Percentiles rank a stretch among this genome's conserved stretches.
These are phyloP conservation scores for Cristatella mucedo DNA, from an alignment of 2,888 invertebrate species.

Conservation along the genomic window DNA sequence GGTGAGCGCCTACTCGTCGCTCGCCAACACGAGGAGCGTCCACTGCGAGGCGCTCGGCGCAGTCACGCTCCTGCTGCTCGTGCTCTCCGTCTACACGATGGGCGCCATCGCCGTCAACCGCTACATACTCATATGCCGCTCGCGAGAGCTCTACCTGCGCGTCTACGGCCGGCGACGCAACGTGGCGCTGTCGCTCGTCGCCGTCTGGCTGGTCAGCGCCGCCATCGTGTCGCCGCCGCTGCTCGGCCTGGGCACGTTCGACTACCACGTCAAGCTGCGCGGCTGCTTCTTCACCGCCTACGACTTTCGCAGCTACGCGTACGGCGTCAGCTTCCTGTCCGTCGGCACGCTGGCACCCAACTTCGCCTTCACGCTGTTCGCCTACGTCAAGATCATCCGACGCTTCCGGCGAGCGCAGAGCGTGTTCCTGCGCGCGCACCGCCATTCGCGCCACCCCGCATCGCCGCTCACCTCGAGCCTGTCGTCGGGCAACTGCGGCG, in stretches of 20 bases:
- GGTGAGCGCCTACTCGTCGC: neutral
- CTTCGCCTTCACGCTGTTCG: constrained; percentile 2
- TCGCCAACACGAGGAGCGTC: neutral
- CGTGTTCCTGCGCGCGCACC: no score
- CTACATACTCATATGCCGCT: neutral
- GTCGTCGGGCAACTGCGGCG: no score
- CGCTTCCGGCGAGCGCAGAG: constrained; percentile 1
- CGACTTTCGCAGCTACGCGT: constrained; percentile 1
- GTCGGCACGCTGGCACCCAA: constrained; percentile 2
- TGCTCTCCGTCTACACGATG: neutral
- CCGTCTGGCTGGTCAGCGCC: constrained; percentile 4
- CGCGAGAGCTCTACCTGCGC: neutral
- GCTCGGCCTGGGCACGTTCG: constrained; percentile 3
- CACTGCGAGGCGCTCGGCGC: neutral
- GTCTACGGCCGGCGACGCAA: neutral
- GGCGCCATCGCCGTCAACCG: neutral
- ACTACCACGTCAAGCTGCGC: constrained; percentile 4
- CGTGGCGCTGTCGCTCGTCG: neutral
- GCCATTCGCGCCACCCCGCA: no score
- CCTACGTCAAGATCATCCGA: constrained; percentile 5
- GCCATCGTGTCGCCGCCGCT: constrained; percentile 2
- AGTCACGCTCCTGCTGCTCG: neutral
- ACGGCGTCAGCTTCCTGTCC: constrained; percentile 5
- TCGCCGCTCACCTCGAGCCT: no score
- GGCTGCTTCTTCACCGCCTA: constrained; percentile 7